A percentile compares a stretch with the other conserved stretches of the same genome.
Evolutionary conservation across 2,113 vertebrate genomes (phyloP).

Genomic region (Lichenostomus cassidix): DNA sequence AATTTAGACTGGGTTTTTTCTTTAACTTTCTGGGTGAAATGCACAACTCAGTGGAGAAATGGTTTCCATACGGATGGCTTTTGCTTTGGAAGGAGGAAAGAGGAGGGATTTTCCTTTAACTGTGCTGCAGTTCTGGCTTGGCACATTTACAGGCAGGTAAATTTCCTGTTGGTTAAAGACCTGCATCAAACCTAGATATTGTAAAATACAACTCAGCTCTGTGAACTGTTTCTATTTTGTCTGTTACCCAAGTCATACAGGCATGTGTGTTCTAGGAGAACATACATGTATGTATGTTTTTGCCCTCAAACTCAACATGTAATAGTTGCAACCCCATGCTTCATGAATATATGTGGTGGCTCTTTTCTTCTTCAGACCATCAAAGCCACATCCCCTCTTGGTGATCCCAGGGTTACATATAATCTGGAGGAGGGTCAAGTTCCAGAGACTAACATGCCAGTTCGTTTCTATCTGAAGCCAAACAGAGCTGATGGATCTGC

Average conservation of each 20-base stretch:
- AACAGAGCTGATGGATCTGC: constrained; percentile 85
- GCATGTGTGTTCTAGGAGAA: background rate
- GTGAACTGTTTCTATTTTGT: background rate
- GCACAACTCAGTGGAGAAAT: background rate
- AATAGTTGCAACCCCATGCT: background rate
- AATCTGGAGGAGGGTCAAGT: constrained; percentile 90
- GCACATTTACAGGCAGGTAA: background rate
- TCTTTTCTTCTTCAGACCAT: constrained; percentile 77
- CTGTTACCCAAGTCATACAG: background rate
- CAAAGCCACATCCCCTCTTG: constrained; percentile 84
- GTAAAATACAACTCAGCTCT: background rate
- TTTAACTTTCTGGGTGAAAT: background rate
- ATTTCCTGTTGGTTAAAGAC: background rate
- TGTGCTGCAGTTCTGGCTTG: background rate
- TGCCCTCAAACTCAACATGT: background rate
- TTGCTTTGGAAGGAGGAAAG: background rate
- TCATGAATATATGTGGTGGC: background rate
- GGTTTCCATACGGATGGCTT: background rate
- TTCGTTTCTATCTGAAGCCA: constrained; percentile 89
- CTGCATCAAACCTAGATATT: background rate
- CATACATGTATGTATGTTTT: background rate
- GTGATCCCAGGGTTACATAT: constrained; percentile 86
- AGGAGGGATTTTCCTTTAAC: background rate
- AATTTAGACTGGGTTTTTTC: background rate
- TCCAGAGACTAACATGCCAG: constrained; percentile 88